phyloP scores from a whole-genome alignment of 1,140 invertebrate genomes.

The Trypoxylus dichotomus region DNA sequence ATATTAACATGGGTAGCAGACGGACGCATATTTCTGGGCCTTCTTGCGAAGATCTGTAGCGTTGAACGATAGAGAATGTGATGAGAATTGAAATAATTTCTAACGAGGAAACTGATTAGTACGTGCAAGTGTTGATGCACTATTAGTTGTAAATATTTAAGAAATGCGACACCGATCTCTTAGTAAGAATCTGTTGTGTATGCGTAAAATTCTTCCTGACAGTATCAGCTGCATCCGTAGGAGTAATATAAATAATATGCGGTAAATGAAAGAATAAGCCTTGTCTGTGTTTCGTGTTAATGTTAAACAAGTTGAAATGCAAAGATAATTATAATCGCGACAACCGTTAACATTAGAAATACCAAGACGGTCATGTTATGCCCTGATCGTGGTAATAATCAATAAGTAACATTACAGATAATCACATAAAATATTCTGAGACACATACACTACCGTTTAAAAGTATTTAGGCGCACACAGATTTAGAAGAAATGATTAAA shows the following conservation, averaged over 20 bases:
- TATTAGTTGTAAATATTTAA: slow-evolving; percentile 19
- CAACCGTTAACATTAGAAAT: no score
- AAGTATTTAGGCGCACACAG: no score
- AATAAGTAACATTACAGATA: no score
- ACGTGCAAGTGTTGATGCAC: background rate
- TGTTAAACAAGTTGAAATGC: background rate
- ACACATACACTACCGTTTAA: no score
- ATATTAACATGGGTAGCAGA: background rate
- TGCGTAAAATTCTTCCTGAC: background rate
- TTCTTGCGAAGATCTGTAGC: background rate
- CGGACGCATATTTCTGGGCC: background rate
- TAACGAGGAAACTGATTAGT: background rate
- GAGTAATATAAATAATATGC: background rate
- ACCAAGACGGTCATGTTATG: no score
- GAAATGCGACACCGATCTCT: background rate
- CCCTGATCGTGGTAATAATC: no score
- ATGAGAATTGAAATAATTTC: slow-evolving; percentile 6
- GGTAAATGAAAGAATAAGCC: background rate
- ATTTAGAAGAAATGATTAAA: no score
- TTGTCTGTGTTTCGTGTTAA: background rate
- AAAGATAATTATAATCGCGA: background rate
- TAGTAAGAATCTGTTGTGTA: background rate
- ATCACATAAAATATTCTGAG: no score
- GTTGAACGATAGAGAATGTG: background rate
- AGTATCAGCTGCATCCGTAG: background rate